Conservation (phyloP, 2,113 vertebrate genomes). For the Telmatochromis brachygnathus region DNA sequence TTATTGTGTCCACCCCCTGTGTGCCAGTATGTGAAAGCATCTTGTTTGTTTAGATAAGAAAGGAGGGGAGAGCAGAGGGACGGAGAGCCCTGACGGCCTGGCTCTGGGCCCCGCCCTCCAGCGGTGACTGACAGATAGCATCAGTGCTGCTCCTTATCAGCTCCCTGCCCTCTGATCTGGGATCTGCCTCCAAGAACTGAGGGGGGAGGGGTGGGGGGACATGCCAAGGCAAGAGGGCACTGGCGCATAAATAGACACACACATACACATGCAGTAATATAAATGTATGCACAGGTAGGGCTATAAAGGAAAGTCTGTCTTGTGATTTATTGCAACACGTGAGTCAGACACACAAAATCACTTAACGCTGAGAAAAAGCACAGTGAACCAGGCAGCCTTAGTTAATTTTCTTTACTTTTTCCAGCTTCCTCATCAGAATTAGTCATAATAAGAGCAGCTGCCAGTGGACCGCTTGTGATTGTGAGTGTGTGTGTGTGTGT, state of each 20-base stretch:
- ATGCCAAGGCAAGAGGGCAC: constrained; percentile 32
- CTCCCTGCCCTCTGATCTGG: constrained; percentile 46
- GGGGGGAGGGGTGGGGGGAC: neutral
- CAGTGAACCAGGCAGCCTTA: neutral
- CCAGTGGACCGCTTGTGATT: constrained; percentile 4
- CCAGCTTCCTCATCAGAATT: constrained; percentile 15
- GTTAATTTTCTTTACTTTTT: neutral
- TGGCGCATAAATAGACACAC: neutral
- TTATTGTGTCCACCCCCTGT: neutral
- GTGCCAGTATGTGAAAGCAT: constrained; percentile 6
- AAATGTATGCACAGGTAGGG: constrained; percentile 14
- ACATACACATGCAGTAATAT: neutral
- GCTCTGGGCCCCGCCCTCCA: constrained; percentile 50
- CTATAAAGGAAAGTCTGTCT: neutral
- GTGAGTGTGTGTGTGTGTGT: constrained; percentile 17
- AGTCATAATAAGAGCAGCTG: constrained; percentile 26
- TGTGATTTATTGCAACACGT: neutral
- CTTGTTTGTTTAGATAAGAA: constrained; percentile 61
- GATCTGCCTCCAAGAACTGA: constrained; percentile 34
- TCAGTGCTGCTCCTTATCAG: constrained; percentile 68
- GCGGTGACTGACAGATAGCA: constrained; percentile 73
- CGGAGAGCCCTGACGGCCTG: constrained; percentile 40
- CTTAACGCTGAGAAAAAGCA: neutral
- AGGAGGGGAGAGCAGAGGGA: constrained; percentile 35
- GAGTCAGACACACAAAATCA: neutral